Evolutionary conservation across 2,888 invertebrate species (phyloP).

Genomic region (Ectropis crepuscularia): DNA sequence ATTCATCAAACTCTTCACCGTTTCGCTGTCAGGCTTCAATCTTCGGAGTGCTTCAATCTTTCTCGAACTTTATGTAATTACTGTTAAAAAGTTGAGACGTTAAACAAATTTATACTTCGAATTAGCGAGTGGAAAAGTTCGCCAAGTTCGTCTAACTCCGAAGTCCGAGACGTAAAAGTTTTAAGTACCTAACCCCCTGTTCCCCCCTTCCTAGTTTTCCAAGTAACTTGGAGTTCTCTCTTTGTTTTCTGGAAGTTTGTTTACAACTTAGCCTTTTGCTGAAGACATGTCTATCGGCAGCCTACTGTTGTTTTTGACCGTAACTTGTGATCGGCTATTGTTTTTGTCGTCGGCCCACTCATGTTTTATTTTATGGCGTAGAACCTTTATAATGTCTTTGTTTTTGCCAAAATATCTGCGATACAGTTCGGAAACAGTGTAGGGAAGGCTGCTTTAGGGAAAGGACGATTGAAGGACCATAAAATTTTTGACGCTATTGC

Average conservation of each 20-base stretch:
- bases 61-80: conserved; percentile 79
- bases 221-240: conserved; percentile 73
- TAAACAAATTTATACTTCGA: conserved; percentile 84
- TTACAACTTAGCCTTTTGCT: conserved; percentile 65
- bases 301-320: conserved; percentile 33
- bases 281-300: conserved; percentile 71
- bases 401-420: too few relatives aligned
- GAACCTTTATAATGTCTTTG: too few relatives aligned
- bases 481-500: too few relatives aligned
- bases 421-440: too few relatives aligned
- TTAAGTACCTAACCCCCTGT: conserved; percentile 64
- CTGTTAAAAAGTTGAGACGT: conserved; percentile 83
- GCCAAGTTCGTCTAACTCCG: conserved; percentile 66
- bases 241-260: conserved; percentile 74
- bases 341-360: conserved; percentile 8
- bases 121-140: conserved; percentile 79
- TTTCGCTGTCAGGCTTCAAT: conserved; percentile 60
- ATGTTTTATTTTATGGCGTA: too few relatives aligned
- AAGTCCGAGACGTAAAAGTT: conserved; percentile 76
- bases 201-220: conserved; percentile 60
- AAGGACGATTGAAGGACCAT: too few relatives aligned
- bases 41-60: conserved; percentile 75
- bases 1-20: conserved; percentile 62
- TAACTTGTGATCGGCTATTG: conserved; percentile 5
- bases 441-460: too few relatives aligned